Base-by-base conservation (phyloP, 2,797 vertebrate species). In the Myotis daubentonii region DNA sequence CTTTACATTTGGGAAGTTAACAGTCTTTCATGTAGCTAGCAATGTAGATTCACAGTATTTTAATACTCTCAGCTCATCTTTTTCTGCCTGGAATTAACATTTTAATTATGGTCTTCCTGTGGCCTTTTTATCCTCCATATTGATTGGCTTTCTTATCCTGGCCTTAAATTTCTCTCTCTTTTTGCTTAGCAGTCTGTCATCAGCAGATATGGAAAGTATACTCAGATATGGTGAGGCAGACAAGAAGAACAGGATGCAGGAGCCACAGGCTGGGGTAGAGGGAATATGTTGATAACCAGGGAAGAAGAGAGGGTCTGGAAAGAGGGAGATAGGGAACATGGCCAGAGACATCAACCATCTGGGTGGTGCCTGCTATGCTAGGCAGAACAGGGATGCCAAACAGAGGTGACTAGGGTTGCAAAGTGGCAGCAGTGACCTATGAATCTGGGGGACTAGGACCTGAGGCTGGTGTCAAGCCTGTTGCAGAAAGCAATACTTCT, bases 121-220 rank as follows among this genome's bases (percentile, higher is more conserved):
- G 71, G 82, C n/a, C 8, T 62, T 30, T 83, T 65, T 65, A 87
- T 20, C 22, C 33, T 94, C 79, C 41, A 12, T 9, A 36, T 68
- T 44, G 55, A 68, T 55, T 30, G 78, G 71, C 33, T 89, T 87
- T 65, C 66, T 71, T 71, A 65, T 75, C 55, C 44, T 22, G 87
- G 51, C 57, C 36, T 71, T 72, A 53, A 22, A 51, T 65, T 53
- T 78, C 23, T 65, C 44, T 36, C 57, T 66, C 12, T 76, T 47
- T 90, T 47, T 90, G 82, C 57, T 60, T 72, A 87, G 79, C 22
- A 79, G 49, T 70, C 85, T 49, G 51, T 96, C 76, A 60, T 36
- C 76, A 65, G 70, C 55, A 91, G 80, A 79, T 25, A 16, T 12
- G 51, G 38, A 76, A 71, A 87, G 66, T 76, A 55, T 22, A 38